These are phyloP conservation scores for Drosophila crucigera DNA, from an alignment of 2,888 invertebrate species.

Conservation along the genomic window DNA sequence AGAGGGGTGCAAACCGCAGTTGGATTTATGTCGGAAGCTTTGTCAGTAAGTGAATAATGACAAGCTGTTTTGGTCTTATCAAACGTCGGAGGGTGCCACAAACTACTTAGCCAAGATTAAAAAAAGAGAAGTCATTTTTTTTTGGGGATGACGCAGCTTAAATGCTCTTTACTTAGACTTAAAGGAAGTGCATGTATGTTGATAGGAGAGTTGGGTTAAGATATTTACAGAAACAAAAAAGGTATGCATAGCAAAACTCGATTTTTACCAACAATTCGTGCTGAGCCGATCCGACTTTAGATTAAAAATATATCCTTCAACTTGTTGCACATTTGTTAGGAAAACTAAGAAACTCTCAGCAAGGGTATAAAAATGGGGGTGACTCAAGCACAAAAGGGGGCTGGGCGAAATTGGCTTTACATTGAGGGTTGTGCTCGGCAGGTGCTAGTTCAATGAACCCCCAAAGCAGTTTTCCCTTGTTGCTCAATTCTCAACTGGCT, in stretches of 20 bases:
- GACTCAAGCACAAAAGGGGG: slow-evolving; percentile 20
- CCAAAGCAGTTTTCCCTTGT: slow-evolving; percentile 4
- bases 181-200: not conserved
- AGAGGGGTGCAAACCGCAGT: slow-evolving; percentile 24
- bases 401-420: slow-evolving; percentile 32
- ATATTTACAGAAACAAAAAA: not conserved
- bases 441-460: slow-evolving; percentile 59
- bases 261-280: not conserved
- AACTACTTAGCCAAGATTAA: slow-evolving; percentile 67
- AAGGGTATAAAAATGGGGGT: slow-evolving; percentile 42
- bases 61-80: slow-evolving; percentile 31
- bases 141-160: not conserved
- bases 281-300: not conserved
- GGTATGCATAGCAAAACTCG: not conserved
- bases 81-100: slow-evolving; percentile 32
- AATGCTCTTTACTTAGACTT: not conserved
- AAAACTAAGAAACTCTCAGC: not conserved
- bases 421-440: slow-evolving; percentile 42
- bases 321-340: not conserved
- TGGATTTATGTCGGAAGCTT: slow-evolving; percentile 41
- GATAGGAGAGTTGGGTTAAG: not conserved
- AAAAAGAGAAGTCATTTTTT: not conserved
- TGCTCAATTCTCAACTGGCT: not conserved
- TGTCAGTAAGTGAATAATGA: slow-evolving; percentile 60
- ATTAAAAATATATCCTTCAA: not conserved